Evolutionary conservation across 2,113 vertebrate species (phyloP), one percentile per base, ranked within the genome.

Genomic region (Megaceryle torquata): DNA sequence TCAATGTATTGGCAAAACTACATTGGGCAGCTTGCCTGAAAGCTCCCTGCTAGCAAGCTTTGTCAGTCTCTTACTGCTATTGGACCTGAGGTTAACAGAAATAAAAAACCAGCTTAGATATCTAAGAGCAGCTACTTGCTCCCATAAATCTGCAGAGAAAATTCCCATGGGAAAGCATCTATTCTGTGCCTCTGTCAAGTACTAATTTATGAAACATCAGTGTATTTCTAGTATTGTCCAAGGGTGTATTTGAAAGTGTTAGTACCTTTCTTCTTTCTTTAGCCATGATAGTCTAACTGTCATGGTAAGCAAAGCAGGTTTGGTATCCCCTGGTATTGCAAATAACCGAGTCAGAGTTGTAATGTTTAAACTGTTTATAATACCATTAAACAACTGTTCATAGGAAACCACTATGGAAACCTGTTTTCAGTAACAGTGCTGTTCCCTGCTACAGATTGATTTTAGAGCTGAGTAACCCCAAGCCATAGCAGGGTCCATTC

Each of bases 201-300:
- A 61, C 39, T 69, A 39, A 81, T 92, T 95, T 93, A 92, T 84
- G 89, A 92, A 91, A 92, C 70, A 91, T 90, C 51, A 72, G 25
- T 29, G 74, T 92, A 75, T 96, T 96, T 95, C 82, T 92, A 86
- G 77, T 60, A 25, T 88, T 93, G 26, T 85, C 48, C 76, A 83
- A 88, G 64, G 31, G n/a, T 48, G 57, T 68, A 37, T 61, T 90
- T 91, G 76, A 83, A 97, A 93, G 71, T 20, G 28, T 81, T 80
- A 91, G 60, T 43, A 78, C 60, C 71, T 96, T 95, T 94, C 63
- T 92, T 88, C 71, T 94, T 15, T 89, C 80, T 96, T 93, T 95
- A 96, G 88, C 68, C 18, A 9, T 17, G 22, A 25, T 33, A 80
- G 68, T 43, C 67, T 61, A 48, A 86, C 79, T 91, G 43, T 91